These are phyloP conservation scores for Lepus timidus DNA, from an alignment of 2,113 vertebrate genomes.

Conservation along the genomic window DNA sequence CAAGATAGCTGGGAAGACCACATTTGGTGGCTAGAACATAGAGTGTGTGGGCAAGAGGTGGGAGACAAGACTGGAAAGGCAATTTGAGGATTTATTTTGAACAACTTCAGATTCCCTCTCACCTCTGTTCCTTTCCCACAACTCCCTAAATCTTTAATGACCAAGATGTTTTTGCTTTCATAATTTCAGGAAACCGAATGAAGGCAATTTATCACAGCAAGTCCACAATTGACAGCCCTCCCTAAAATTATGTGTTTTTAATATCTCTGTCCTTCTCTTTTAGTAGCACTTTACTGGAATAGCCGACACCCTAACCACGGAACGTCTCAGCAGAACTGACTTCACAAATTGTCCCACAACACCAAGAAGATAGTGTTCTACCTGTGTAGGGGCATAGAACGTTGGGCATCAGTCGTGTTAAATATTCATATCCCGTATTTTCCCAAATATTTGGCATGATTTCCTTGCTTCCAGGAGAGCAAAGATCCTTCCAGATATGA, in stretches of 20 bases:
- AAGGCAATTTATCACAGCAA: conserved; percentile 75
- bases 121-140: conserved; percentile 75
- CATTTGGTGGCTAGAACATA: background rate
- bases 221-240: conserved; percentile 67
- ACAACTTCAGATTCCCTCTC: conserved; percentile 66
- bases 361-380: background rate
- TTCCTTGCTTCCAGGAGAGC: conserved; percentile 49
- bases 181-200: conserved; percentile 80
- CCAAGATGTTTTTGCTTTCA: conserved; percentile 70
- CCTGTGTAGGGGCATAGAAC: background rate
- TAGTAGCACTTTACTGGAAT: conserved; percentile 44
- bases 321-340: background rate
- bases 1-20: background rate
- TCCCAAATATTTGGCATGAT: conserved; percentile 38
- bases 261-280: conserved; percentile 57
- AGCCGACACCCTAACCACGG: background rate
- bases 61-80: background rate
- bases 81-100: conserved; percentile 52
- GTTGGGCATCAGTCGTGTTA: conserved; percentile 7
- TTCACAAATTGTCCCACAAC: conserved; percentile 1
- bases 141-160: conserved; percentile 81
- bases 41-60: background rate
- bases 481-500: conserved; percentile 50
- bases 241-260: conserved; percentile 77
- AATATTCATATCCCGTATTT: conserved; percentile 47